These are phyloP conservation scores for Arbacia lixula DNA, from an alignment of 53 echinoderm and acorn worm species.

Conservation along the genomic window DNA sequence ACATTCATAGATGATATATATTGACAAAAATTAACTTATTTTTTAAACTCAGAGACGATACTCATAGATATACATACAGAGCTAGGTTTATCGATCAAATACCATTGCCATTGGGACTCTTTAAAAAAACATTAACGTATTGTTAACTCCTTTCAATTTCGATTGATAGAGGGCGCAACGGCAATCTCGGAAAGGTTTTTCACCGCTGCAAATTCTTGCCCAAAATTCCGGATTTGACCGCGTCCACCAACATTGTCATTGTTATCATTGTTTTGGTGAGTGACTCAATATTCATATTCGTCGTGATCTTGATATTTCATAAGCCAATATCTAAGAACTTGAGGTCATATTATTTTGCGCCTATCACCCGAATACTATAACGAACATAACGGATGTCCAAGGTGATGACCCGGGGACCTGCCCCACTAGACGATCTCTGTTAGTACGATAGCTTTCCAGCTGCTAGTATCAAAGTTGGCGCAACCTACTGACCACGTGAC, in stretches of 20 bases:
- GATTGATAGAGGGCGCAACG: constrained; percentile 45
- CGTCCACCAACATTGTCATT: neutral
- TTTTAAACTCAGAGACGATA: no score
- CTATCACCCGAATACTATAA: neutral
- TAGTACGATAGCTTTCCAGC: neutral
- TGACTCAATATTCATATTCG: neutral
- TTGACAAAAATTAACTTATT: no score
- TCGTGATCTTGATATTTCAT: neutral
- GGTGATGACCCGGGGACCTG: neutral
- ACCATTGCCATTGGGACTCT: no score
- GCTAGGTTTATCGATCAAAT: no score
- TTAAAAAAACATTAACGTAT: no score
- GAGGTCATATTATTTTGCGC: no score
- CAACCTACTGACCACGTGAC: constrained; percentile 22
- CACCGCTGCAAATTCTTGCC: constrained; percentile 28
- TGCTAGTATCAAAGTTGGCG: neutral
- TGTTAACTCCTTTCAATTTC: no score
- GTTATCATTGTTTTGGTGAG: neutral
- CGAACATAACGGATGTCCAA: neutral
- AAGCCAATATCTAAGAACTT: no score
- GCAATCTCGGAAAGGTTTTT: constrained; percentile 1
- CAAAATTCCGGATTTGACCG: constrained; percentile 21
- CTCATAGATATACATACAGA: no score
- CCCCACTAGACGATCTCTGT: neutral
- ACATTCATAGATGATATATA: no score